Evolutionary conservation across 2,113 vertebrate species (phyloP).

Genomic region (Phaetusa simplex): DNA sequence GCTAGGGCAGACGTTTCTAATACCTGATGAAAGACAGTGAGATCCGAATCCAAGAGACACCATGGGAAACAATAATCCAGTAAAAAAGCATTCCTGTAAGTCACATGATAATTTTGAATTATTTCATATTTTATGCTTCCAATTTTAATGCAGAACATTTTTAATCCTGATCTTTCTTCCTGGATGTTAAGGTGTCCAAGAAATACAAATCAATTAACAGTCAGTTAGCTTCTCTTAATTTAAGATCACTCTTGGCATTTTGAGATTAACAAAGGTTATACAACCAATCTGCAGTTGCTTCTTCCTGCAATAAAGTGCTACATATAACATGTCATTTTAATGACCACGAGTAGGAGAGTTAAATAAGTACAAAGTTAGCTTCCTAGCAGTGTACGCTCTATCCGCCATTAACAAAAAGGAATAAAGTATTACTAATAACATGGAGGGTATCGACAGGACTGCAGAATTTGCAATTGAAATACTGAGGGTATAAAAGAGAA

Average conservation of each 20-base stretch:
- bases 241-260: conserved; percentile 52
- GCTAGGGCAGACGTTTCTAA: background rate
- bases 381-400: conserved; percentile 66
- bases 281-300: conserved; percentile 60
- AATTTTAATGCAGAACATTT: conserved; percentile 35
- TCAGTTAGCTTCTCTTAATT: conserved; percentile 37
- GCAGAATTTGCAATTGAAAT: conserved; percentile 45
- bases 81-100: conserved; percentile 36
- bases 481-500: conserved; percentile 58
- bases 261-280: conserved; percentile 47
- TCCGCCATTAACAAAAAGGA: conserved; percentile 66
- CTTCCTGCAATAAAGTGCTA: conserved; percentile 81
- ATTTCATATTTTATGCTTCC: conserved; percentile 30
- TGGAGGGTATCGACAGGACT: background rate
- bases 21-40: conserved; percentile 3
- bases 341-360: conserved; percentile 77
- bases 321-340: conserved; percentile 76
- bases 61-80: background rate
- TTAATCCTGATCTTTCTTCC: conserved; percentile 35
- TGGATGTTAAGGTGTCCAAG: conserved; percentile 48
- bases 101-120: background rate
- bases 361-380: conserved; percentile 75
- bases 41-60: background rate
- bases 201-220: conserved; percentile 49
- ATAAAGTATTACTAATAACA: conserved; percentile 37